A percentile compares a stretch with the other conserved stretches of the same genome.
Conservation (phyloP, 2,797 vertebrate species). For the Arremon brunneinucha region DNA sequence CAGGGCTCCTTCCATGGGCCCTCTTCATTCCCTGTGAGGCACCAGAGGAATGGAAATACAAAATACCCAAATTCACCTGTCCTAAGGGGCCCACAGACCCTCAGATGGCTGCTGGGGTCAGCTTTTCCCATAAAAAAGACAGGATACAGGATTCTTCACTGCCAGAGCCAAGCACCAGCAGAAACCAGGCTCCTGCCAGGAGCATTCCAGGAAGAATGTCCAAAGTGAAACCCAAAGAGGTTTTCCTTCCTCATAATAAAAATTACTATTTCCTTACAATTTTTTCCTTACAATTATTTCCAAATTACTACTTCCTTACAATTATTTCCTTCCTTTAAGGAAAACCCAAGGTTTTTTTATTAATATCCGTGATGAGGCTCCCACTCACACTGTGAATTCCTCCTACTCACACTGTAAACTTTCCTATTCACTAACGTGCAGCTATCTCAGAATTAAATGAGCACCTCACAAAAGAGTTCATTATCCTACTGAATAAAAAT, state of each 20-base stretch:
- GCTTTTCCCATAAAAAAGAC: not conserved
- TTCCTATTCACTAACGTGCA: not conserved
- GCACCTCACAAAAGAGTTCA: not conserved
- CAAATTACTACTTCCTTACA: not conserved
- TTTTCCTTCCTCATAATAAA: not conserved
- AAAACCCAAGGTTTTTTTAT: not conserved
- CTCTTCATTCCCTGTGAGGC: not conserved
- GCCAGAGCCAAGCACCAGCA: not conserved
- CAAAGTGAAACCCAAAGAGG: not conserved
- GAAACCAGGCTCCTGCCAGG: not conserved
- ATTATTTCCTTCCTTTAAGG: not conserved
- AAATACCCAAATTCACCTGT: not conserved
- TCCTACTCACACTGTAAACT: not conserved
- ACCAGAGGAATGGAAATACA: not conserved
- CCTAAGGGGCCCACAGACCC: not conserved
- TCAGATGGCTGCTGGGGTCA: not conserved
- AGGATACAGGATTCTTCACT: not conserved
- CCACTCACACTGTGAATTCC: not conserved
- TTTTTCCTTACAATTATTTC: not conserved
- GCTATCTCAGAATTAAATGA: not conserved
- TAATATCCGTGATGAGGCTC: not conserved
- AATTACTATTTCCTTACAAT: not conserved
- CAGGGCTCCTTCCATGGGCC: not conserved
- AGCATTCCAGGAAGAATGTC: not conserved
- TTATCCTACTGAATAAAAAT: not conserved